Evolutionary conservation across 2,113 vertebrate species (phyloP).

Genomic region (Odocoileus virginianus): DNA sequence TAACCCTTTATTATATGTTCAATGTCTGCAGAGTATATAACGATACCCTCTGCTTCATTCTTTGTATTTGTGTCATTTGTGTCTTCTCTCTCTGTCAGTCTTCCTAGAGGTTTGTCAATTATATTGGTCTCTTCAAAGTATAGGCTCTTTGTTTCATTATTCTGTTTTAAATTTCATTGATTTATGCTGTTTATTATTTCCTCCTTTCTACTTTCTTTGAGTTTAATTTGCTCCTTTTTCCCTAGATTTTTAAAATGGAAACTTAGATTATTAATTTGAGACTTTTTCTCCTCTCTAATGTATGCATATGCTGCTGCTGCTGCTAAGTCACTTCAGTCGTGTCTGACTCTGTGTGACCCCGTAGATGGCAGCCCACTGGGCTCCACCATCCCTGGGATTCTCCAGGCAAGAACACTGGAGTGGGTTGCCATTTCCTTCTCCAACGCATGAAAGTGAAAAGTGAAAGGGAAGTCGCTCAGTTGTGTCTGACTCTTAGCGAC

Average conservation of each 20-base stretch:
- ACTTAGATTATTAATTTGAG: background rate
- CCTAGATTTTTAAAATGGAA: background rate
- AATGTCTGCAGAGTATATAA: background rate
- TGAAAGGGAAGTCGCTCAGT: too few species aligned
- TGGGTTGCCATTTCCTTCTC: too few species aligned
- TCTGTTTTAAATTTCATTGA: background rate
- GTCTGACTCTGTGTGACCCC: too few species aligned
- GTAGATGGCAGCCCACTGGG: too few species aligned
- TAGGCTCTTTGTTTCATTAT: background rate
- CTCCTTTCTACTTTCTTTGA: background rate
- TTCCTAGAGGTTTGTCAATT: background rate
- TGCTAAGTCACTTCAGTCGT: too few species aligned
- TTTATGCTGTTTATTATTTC: background rate
- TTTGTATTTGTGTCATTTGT: background rate
- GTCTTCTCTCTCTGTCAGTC: background rate
- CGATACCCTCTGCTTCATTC: background rate
- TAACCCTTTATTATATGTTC: background rate
- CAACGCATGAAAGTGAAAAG: too few species aligned
- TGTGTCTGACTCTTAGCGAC: too few species aligned
- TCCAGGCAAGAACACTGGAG: too few species aligned
- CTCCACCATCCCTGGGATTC: too few species aligned
- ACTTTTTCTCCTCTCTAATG: background rate
- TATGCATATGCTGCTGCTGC: background rate
- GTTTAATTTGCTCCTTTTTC: background rate
- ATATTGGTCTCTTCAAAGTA: background rate